A percentile compares a stretch with the other conserved stretches of the same genome.
Conservation (phyloP, 2,888 invertebrate genomes). For the Nemotelus pantherinus region DNA sequence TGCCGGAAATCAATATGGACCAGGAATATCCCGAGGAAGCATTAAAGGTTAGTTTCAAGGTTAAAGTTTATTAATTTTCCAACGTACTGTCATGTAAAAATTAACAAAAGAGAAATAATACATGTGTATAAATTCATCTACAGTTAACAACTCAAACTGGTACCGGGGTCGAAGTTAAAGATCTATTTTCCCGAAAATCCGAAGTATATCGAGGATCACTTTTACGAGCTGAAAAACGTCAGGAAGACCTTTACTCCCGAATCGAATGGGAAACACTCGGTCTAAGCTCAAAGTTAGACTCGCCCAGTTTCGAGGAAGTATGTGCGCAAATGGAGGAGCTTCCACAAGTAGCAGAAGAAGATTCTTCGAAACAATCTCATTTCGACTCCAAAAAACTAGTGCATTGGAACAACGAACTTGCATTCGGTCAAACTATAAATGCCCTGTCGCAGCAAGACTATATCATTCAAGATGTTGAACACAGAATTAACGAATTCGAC, state of each 20-base stretch:
- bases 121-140: not conserved
- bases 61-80: not conserved
- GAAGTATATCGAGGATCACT: constrained; percentile 4
- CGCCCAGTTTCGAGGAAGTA: constrained; percentile 11
- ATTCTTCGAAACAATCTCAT: not conserved
- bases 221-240: constrained; percentile 11
- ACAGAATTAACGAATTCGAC: constrained; percentile 74
- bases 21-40: constrained; percentile 60
- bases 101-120: too few relatives aligned
- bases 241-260: constrained; percentile 13
- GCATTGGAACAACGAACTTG: constrained; percentile 55
- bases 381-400: not conserved
- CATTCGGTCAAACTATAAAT: constrained; percentile 59
- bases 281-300: constrained; percentile 13
- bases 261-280: constrained; percentile 36
- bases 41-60: constrained; percentile 54
- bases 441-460: constrained; percentile 74
- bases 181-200: constrained; percentile 55
- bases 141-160: constrained; percentile 51
- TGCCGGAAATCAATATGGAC: constrained; percentile 55
- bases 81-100: not conserved
- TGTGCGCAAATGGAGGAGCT: constrained; percentile 12
- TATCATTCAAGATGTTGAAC: constrained; percentile 70
- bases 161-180: constrained; percentile 58
- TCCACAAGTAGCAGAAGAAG: not conserved